Evolutionary conservation across 1,140 invertebrate genomes (phyloP).

Genomic region (Homarus americanus): DNA sequence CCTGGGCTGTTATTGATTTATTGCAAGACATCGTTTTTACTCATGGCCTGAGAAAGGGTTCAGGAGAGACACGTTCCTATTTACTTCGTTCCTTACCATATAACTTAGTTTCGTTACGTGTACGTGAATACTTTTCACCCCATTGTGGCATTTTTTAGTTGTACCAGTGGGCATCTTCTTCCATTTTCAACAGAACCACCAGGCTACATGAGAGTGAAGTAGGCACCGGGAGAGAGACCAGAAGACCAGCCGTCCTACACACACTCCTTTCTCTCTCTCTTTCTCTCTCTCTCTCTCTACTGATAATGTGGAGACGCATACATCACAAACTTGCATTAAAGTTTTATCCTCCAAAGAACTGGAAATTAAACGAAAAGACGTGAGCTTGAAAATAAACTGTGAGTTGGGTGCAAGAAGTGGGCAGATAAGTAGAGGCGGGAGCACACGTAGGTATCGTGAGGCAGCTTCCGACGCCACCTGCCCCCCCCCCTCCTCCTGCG

Average conservation of each 20-base stretch:
- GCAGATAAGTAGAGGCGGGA: not conserved
- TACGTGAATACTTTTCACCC: not conserved
- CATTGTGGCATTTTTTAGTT: not conserved
- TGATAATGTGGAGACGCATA: not conserved
- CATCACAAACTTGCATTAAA: slow-evolving; percentile 22
- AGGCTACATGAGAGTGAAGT: not conserved
- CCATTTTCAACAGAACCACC: not conserved
- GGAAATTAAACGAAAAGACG: not conserved
- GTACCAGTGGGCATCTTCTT: not conserved
- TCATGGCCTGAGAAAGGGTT: slow-evolving; percentile 56
- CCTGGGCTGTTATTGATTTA: slow-evolving; percentile 61
- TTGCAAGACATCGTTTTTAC: slow-evolving; percentile 69
- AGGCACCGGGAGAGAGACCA: not conserved
- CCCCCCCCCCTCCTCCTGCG: not conserved
- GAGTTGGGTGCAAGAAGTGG: not conserved
- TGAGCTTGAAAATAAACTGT: not conserved
- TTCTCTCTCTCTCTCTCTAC: not conserved
- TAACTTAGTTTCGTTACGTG: slow-evolving; percentile 24
- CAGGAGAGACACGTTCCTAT: slow-evolving; percentile 51
- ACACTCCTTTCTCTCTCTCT: too few relatives aligned
- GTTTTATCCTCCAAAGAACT: not conserved
- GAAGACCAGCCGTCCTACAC: not conserved
- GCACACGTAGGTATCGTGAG: not conserved
- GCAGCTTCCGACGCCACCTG: too few relatives aligned
- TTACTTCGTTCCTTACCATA: slow-evolving; percentile 62